A percentile compares a stretch with the other conserved stretches of the same genome.
Evolutionary conservation across 2,797 vertebrate species (phyloP).

Genomic region (Microcaecilia unicolor): DNA sequence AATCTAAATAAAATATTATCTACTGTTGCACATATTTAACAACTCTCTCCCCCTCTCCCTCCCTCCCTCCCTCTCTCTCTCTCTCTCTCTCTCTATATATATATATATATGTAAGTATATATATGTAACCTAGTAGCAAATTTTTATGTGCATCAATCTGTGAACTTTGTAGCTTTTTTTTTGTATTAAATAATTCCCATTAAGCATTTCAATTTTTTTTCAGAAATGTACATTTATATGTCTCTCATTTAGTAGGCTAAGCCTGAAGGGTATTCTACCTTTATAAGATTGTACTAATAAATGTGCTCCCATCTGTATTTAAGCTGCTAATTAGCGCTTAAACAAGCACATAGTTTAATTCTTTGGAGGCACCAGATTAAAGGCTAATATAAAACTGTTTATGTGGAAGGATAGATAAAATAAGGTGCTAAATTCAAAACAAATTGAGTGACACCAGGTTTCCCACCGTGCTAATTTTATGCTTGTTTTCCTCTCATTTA

Average conservation of each 20-base stretch:
- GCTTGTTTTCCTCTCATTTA: conserved; percentile 54
- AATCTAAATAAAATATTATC: conserved; percentile 31
- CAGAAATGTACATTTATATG: conserved; percentile 38
- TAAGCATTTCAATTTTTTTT: too few species aligned
- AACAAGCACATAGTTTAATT: conserved; percentile 47
- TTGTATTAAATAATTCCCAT: too few species aligned
- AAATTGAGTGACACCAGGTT: conserved; percentile 47
- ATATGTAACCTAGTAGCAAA: too few species aligned
- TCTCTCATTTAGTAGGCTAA: conserved; percentile 35
- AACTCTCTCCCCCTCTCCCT: too few species aligned
- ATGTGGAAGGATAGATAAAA: conserved; percentile 52
- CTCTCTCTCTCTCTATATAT: too few species aligned
- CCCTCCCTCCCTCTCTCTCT: too few species aligned
- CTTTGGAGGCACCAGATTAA: conserved; percentile 45
- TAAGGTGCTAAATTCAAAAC: conserved; percentile 55
- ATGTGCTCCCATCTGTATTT: conserved; percentile 35
- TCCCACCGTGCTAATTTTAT: conserved; percentile 56
- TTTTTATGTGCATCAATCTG: conserved; percentile 9
- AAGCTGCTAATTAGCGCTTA: conserved; percentile 60
- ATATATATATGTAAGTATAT: too few species aligned
- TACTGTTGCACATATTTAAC: conserved; percentile 15
- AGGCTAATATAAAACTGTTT: conserved; percentile 58
- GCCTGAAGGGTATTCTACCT: conserved; percentile 41
- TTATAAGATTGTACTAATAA: conserved; percentile 54
- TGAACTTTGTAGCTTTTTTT: conserved; percentile 14